Evolutionary conservation across 2,113 vertebrate species (phyloP).

Genomic region (Cacatua alba): DNA sequence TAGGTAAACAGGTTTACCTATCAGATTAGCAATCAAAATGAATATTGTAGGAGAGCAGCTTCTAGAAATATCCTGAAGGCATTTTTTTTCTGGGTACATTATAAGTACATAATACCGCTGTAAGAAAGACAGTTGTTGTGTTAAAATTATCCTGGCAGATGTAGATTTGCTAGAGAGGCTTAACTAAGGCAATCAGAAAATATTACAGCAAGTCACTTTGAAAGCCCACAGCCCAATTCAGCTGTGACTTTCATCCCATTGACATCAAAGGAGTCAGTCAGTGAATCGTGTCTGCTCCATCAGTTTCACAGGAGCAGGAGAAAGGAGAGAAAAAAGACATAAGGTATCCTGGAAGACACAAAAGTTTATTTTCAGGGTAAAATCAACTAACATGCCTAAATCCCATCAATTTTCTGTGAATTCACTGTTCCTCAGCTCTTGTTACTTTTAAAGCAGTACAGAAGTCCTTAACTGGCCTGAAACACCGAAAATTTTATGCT

Average conservation of each 20-base stretch:
- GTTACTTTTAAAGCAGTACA: not conserved
- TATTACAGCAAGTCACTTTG: not conserved
- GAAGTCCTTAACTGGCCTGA: not conserved
- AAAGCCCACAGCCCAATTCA: not conserved
- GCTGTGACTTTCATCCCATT: not conserved
- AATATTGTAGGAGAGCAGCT: not conserved
- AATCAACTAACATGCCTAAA: not conserved
- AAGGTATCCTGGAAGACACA: not conserved
- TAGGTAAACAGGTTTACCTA: not conserved
- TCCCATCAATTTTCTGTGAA: not conserved
- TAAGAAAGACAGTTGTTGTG: not conserved
- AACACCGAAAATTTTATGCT: not conserved
- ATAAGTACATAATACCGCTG: not conserved
- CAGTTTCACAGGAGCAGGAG: not conserved
- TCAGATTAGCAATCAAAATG: not conserved
- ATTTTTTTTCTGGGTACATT: not conserved
- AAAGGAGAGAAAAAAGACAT: not conserved
- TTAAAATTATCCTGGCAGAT: not conserved
- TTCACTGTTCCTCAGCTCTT: not conserved
- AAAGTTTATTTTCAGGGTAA: not conserved
- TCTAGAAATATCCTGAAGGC: not conserved
- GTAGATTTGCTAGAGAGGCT: not conserved
- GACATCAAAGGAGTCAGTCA: conserved; percentile 32
- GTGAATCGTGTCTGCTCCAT: not conserved
- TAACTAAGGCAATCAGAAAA: conserved; percentile 33